These are phyloP conservation scores for Stenotaenia linearis DNA, from an alignment of 2,888 invertebrate genomes.

Conservation along the genomic window DNA sequence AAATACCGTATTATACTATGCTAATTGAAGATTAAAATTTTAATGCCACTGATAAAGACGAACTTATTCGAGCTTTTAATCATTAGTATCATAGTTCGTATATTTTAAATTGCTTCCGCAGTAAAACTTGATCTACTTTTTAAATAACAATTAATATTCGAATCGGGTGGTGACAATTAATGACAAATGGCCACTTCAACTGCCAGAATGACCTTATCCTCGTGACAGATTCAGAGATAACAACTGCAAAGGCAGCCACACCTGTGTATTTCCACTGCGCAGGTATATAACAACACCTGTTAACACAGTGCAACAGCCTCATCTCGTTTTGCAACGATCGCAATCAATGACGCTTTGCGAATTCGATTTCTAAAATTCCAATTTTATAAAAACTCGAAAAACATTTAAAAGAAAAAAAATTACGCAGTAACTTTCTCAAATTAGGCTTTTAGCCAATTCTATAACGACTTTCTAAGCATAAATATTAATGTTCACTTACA, in stretches of 20 bases:
- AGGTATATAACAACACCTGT: constrained; percentile 7
- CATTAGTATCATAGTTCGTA: not conserved
- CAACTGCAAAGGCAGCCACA: constrained; percentile 20
- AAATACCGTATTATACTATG: not conserved
- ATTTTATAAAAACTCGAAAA: not conserved
- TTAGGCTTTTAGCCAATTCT: not conserved
- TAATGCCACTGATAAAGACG: too few relatives aligned
- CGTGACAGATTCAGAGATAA: constrained; percentile 19
- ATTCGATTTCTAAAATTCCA: too few relatives aligned
- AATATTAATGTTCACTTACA: constrained; percentile 14
- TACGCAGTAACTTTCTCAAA: too few relatives aligned
- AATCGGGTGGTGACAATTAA: constrained; percentile 20
- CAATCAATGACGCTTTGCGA: too few relatives aligned
- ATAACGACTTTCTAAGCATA: not conserved
- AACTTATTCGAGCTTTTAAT: too few relatives aligned
- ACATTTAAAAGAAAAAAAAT: not conserved
- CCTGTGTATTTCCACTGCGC: constrained; percentile 7
- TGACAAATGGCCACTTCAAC: constrained; percentile 21
- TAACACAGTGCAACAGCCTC: not conserved
- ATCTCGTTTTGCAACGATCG: not conserved
- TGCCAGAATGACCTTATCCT: constrained; percentile 8
- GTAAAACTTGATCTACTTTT: constrained; percentile 5
- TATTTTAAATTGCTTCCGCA: not conserved
- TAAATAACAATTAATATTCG: not conserved
- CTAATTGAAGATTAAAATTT: too few relatives aligned